Percentiles rank a stretch among this genome's conserved stretches.
Conservation (phyloP, 2,888 invertebrate genomes). For the Yponomeuta evonymella region DNA sequence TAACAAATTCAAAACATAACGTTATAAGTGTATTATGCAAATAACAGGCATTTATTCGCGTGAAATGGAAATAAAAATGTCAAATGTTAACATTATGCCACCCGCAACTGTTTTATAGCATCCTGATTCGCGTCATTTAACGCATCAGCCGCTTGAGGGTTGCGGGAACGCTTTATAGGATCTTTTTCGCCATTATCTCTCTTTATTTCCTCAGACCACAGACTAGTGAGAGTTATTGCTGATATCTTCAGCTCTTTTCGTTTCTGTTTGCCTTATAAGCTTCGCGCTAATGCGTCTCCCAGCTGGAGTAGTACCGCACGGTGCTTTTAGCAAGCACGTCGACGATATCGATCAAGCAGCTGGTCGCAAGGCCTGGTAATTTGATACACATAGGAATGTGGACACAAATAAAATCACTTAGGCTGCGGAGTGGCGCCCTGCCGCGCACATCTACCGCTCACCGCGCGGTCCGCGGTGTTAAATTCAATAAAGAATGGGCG, state of each 20-base stretch:
- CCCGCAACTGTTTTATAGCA: conserved; percentile 48
- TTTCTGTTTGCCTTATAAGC: conserved; percentile 6
- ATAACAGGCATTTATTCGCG: conserved; percentile 33
- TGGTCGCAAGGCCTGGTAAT: conserved; percentile 63
- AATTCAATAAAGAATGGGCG: conserved; percentile 55
- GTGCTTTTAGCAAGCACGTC: conserved; percentile 54
- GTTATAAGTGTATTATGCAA: conserved; percentile 26
- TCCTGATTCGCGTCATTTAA: conserved; percentile 45
- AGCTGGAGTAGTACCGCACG: conserved; percentile 5
- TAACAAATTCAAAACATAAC: conserved; percentile 20
- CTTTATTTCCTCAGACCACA: background rate
- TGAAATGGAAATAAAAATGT: conserved; percentile 48
- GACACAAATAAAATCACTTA: conserved; percentile 76
- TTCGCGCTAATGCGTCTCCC: conserved; percentile 12
- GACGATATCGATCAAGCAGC: conserved; percentile 68
- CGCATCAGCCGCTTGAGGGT: conserved; percentile 43
- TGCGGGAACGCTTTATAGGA: conserved; percentile 13
- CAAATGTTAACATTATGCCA: conserved; percentile 47
- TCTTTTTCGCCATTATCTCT: conserved; percentile 12
- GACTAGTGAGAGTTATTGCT: background rate
- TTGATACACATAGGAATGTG: conserved; percentile 73
- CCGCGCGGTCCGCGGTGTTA: conserved; percentile 33
- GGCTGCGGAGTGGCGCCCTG: conserved; percentile 65
- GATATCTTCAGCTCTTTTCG: background rate
- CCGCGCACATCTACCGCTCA: conserved; percentile 57